phyloP scores from a whole-genome alignment of 1,140 invertebrate species.

The Tenebrio molitor region DNA sequence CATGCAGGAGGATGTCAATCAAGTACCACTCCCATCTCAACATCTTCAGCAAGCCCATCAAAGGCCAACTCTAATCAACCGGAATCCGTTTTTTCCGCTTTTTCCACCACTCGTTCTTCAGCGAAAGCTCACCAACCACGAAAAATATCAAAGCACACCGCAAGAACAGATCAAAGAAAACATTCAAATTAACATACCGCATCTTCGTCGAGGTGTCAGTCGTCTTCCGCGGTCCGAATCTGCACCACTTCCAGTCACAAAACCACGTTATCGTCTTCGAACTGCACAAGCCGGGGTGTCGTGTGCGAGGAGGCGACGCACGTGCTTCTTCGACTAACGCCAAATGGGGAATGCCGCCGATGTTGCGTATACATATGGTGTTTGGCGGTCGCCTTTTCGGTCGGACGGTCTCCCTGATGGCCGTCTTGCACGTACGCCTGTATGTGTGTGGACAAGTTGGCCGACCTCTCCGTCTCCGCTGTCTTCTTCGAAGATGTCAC shows the following conservation, averaged over 20 bases:
- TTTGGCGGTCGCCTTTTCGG: slow-evolving; percentile 31
- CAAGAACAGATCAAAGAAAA: too few species aligned
- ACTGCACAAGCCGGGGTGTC: too few species aligned
- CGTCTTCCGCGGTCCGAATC: too few species aligned
- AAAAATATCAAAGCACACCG: not conserved
- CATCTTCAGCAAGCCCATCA: not conserved
- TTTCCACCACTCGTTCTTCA: not conserved
- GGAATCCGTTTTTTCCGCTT: not conserved
- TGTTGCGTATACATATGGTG: slow-evolving; percentile 36
- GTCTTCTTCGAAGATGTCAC: slow-evolving; percentile 11
- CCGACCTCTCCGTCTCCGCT: not conserved
- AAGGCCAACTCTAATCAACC: not conserved
- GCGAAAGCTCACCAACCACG: not conserved
- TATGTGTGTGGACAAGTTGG: slow-evolving; percentile 20
- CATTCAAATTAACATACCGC: not conserved
- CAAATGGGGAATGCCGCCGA: slow-evolving; percentile 24
- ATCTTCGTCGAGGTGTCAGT: not conserved
- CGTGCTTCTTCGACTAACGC: slow-evolving; percentile 5
- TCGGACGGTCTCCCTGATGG: slow-evolving; percentile 14
- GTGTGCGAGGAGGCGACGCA: not conserved
- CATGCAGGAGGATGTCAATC: not conserved
- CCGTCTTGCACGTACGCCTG: slow-evolving; percentile 1
- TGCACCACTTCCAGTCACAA: too few species aligned
- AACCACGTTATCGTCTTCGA: too few species aligned
- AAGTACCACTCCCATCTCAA: not conserved